phyloP scores from a whole-genome alignment of 2,113 vertebrate genomes.

The Origma solitaria region DNA sequence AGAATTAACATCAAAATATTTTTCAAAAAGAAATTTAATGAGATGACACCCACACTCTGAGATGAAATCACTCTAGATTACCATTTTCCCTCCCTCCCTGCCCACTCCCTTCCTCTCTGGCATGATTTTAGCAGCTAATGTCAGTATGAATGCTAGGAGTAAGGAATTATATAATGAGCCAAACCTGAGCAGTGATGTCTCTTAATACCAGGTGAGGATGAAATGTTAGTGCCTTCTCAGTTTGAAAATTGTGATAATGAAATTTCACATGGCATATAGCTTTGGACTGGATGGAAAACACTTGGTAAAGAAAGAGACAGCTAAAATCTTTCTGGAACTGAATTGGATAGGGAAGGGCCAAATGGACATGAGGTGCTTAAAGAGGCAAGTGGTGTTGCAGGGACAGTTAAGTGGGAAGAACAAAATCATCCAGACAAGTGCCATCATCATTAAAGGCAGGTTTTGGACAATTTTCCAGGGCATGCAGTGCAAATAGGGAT shows the following conservation, averaged over 20 bases:
- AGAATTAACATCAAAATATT: slow-evolving; percentile 24
- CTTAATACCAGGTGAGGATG: not conserved
- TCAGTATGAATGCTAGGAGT: not conserved
- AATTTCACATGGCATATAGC: not conserved
- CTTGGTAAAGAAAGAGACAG: not conserved
- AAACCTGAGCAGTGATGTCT: not conserved
- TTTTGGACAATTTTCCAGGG: not conserved
- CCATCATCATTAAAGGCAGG: not conserved
- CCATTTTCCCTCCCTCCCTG: not conserved
- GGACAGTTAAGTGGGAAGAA: not conserved
- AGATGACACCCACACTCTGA: not conserved
- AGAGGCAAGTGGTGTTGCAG: not conserved
- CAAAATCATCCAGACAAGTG: not conserved
- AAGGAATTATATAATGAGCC: not conserved
- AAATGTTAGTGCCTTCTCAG: not conserved
- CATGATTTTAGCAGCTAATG: not conserved
- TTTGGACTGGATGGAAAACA: not conserved
- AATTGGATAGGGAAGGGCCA: not conserved
- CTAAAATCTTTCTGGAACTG: not conserved
- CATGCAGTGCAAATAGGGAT: not conserved
- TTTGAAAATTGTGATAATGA: not conserved
- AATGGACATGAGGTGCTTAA: not conserved
- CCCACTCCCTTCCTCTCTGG: slow-evolving; percentile 25
- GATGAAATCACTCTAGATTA: slow-evolving; percentile 19
- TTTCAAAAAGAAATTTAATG: slow-evolving; percentile 27